Conservation (phyloP, 2,888 invertebrate genomes). For the Bellardia bayeri region DNA sequence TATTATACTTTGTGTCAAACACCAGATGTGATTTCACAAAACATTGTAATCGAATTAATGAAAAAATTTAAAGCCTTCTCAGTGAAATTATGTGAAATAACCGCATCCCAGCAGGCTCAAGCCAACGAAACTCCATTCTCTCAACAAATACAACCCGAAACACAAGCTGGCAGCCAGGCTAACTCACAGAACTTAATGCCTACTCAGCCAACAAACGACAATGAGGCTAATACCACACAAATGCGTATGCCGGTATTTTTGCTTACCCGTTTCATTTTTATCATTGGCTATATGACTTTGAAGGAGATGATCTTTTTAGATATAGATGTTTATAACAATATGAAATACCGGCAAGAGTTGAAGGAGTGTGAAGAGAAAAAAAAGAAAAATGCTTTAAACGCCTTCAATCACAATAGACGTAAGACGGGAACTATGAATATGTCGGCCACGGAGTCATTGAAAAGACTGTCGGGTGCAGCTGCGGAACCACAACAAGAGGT, state of each 20-base stretch:
- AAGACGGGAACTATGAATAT: conserved; percentile 79
- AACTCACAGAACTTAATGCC: not conserved
- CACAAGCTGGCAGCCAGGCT: conserved; percentile 64
- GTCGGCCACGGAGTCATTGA: conserved; percentile 83
- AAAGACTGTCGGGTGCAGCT: conserved; percentile 81
- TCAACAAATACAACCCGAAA: conserved; percentile 75
- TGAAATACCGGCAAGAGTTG: conserved; percentile 88
- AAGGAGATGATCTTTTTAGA: conserved; percentile 93
- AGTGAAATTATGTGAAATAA: conserved; percentile 78
- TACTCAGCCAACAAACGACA: not conserved
- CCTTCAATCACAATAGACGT: conserved; percentile 76
- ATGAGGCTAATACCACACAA: conserved; percentile 31
- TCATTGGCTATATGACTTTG: conserved; percentile 91
- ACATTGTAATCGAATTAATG: conserved; percentile 85
- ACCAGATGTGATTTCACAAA: conserved; percentile 85
- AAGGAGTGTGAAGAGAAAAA: conserved; percentile 81
- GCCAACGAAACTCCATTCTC: conserved; percentile 78
- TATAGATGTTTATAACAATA: conserved; percentile 91
- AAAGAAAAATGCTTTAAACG: conserved; percentile 80
- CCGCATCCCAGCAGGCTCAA: conserved; percentile 75
- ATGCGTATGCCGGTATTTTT: conserved; percentile 81
- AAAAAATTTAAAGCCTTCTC: conserved; percentile 84
- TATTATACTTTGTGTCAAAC: conserved; percentile 86
- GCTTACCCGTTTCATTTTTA: conserved; percentile 86
- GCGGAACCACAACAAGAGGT: conserved; percentile 83